Percentiles rank a stretch among this genome's conserved stretches.
These are phyloP conservation scores for Eulimnadia texana DNA, from an alignment of 1,140 invertebrate species.

Conservation along the genomic window DNA sequence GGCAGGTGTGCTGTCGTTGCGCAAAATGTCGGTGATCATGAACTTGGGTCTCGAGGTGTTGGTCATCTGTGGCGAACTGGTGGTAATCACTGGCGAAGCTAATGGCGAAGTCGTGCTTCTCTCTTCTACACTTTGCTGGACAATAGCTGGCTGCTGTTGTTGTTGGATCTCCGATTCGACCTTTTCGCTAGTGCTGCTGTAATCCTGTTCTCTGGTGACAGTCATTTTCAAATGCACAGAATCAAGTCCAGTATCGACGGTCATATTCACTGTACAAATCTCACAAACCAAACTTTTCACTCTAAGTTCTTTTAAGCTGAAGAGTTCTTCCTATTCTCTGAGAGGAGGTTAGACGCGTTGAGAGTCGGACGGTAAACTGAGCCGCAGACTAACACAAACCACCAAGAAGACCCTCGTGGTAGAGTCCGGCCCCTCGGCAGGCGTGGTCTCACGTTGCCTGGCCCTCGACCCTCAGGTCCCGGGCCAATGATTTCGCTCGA, in stretches of 20 bases:
- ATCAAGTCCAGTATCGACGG: conserved; percentile 12
- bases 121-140: not conserved
- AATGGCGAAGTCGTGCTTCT: not conserved
- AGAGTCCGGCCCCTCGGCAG: not conserved
- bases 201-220: conserved; percentile 1
- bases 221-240: conserved; percentile 11
- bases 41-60: conserved; percentile 21
- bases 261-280: conserved; percentile 12
- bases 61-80: conserved; percentile 2
- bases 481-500: not conserved
- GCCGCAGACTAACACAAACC: not conserved
- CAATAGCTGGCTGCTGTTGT: not conserved
- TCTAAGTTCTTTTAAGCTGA: not conserved
- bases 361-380: not conserved
- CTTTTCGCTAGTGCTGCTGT: not conserved
- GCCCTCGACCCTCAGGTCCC: too few relatives aligned
- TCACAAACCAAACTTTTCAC: not conserved
- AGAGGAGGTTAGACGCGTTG: not conserved
- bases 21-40: conserved; percentile 29
- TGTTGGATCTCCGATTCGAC: not conserved
- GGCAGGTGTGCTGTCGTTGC: conserved; percentile 15
- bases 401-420: not conserved
- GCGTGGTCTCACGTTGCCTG: not conserved
- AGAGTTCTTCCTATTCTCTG: not conserved
- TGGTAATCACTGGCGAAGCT: not conserved